Percentiles rank a stretch among this genome's conserved stretches.
Evolutionary conservation across 2,888 invertebrate genomes (phyloP).

Genomic region (Leucophora obtusa): DNA sequence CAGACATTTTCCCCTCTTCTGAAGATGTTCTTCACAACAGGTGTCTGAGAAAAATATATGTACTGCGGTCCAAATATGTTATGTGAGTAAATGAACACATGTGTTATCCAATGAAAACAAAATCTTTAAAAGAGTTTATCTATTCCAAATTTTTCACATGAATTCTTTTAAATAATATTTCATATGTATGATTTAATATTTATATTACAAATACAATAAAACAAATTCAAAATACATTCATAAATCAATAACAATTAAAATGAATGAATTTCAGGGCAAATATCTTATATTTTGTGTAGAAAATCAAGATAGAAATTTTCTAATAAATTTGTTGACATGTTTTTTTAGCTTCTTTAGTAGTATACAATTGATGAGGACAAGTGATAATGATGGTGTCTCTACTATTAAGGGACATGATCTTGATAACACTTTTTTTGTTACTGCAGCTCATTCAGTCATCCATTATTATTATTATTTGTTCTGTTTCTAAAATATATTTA

Average conservation of each 20-base stretch:
- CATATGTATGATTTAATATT: too few species aligned
- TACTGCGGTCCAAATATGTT: too few species aligned
- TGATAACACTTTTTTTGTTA: constrained; percentile 12
- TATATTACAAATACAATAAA: too few species aligned
- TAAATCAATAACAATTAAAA: constrained; percentile 7
- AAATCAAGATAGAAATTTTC: constrained; percentile 47
- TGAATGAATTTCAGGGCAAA: constrained; percentile 25
- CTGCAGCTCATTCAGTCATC: neutral
- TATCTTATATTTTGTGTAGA: neutral
- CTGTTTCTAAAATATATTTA: neutral
- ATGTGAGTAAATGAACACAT: too few species aligned
- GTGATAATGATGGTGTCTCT: constrained; percentile 24
- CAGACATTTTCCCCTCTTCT: too few species aligned
- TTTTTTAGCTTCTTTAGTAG: constrained; percentile 59
- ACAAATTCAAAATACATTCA: constrained; percentile 22
- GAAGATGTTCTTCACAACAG: too few species aligned
- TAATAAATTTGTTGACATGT: constrained; percentile 60
- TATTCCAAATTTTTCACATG: too few species aligned
- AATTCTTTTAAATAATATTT: too few species aligned
- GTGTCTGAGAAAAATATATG: too few species aligned
- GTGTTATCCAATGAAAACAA: too few species aligned
- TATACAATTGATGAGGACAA: constrained; percentile 41
- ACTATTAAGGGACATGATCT: neutral
- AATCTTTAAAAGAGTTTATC: too few species aligned
- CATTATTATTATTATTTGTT: neutral